phyloP scores from a whole-genome alignment of 2,888 invertebrate species.

The Eupithecia exiguata region DNA sequence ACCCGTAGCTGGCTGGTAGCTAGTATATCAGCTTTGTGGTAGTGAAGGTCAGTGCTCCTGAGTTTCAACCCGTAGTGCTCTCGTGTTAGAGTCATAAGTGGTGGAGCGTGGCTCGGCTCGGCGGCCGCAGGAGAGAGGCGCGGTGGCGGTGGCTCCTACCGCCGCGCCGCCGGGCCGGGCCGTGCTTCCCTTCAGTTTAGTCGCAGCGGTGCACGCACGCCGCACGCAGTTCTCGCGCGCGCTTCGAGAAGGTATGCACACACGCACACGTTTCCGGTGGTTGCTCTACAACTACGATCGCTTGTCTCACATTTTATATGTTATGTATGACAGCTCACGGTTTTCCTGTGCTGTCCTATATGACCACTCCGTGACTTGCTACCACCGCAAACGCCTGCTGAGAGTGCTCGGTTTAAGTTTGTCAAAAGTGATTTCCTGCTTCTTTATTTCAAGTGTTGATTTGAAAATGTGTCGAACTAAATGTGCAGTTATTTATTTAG shows the following conservation, averaged over 20 bases:
- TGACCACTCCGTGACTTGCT: constrained; percentile 19
- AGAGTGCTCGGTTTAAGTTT: constrained; percentile 19
- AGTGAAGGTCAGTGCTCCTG: constrained; percentile 78
- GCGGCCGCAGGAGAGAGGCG: constrained; percentile 75
- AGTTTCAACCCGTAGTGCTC: constrained; percentile 77
- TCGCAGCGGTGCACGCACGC: constrained; percentile 84
- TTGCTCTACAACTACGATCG: constrained; percentile 58
- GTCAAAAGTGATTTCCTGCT: constrained; percentile 20
- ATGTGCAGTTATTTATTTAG: constrained; percentile 40
- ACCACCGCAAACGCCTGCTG: constrained; percentile 37
- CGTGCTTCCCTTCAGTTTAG: constrained; percentile 75
- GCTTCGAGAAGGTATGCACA: constrained; percentile 79
- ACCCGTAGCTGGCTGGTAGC: constrained; percentile 49
- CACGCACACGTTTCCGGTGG: constrained; percentile 77
- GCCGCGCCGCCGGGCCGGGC: constrained; percentile 63
- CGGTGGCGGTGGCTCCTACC: constrained; percentile 65
- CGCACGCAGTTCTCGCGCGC: constrained; percentile 84
- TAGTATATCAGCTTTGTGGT: constrained; percentile 55
- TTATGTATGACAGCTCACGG: constrained; percentile 45
- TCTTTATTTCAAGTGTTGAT: constrained; percentile 32
- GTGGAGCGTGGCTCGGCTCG: constrained; percentile 54
- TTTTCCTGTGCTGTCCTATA: constrained; percentile 39
- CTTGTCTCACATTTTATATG: constrained; percentile 44
- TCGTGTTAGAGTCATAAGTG: constrained; percentile 76
- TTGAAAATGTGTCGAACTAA: constrained; percentile 67